These are phyloP conservation scores for Quadroppia sp. DNA, from an alignment of 2,888 invertebrate genomes.

Conservation along the genomic window DNA sequence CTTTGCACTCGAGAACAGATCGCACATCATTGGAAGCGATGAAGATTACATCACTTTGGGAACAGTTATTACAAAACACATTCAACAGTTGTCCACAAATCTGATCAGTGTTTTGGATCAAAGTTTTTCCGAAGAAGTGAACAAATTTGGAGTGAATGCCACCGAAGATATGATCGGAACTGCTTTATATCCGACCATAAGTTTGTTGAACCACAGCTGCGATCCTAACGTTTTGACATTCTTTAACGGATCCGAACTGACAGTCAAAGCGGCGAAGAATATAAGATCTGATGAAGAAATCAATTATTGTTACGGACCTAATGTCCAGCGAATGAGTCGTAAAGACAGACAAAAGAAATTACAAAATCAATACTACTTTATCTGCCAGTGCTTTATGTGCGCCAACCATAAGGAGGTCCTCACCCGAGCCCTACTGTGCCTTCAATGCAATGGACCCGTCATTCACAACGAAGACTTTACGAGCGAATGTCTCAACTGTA, in stretches of 20 bases:
- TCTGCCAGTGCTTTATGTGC: conserved; percentile 71
- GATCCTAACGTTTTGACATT: conserved; percentile 72
- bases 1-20: not conserved
- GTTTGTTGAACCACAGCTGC: conserved; percentile 91
- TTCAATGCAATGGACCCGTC: conserved; percentile 39
- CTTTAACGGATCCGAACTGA: conserved; percentile 49
- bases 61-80: conserved; percentile 66
- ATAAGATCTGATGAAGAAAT: conserved; percentile 40
- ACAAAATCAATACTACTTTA: conserved; percentile 69
- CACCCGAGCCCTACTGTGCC: conserved; percentile 33
- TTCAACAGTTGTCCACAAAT: conserved; percentile 64
- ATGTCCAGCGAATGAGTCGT: conserved; percentile 63
- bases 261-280: conserved; percentile 24
- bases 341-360: conserved; percentile 63
- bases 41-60: conserved; percentile 55
- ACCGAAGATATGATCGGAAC: conserved; percentile 63
- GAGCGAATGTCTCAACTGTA: conserved; percentile 31
- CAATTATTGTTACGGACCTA: conserved; percentile 58
- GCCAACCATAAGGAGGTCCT: conserved; percentile 39
- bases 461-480: conserved; percentile 36
- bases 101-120: conserved; percentile 40
- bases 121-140: conserved; percentile 21
- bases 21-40: not conserved
- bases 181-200: conserved; percentile 77
- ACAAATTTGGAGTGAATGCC: not conserved